Evolutionary conservation across 2,888 invertebrate species (phyloP), one percentile per base, ranked within the genome.

Genomic region (Lagria hirta): DNA sequence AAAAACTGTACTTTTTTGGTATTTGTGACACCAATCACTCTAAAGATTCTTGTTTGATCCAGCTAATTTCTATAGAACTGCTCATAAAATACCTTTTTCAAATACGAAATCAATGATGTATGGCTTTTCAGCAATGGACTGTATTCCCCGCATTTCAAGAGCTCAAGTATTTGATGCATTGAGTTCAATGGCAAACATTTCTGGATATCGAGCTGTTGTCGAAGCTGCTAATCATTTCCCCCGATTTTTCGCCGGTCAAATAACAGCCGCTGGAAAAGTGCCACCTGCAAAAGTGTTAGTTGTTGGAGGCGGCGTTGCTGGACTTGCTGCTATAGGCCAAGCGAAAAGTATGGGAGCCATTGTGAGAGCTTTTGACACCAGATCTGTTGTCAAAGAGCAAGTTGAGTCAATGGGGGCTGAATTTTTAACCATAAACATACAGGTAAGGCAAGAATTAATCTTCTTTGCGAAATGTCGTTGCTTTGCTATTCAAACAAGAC

Each of bases 101-200:
- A n/a, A n/a, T n/a, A n/a, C n/a, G n/a, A n/a, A n/a, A n/a, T n/a
- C n/a, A 8, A 27, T 41, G 15, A 16, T 3, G 21, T 35, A 29
- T 5, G 11, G 21, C 13, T 46, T 67, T 72, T 17, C 60, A 84
- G 85, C 86, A 5, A 92, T 93, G 91, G 93, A 93, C 67, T 88
- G 88, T 66, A 80, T 93, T 54, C 93, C 92, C 0, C 78, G 93
- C 33, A 92, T 93, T 54, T 85, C 86, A 51, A 76, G 92, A 48
- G 93, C 93, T 11, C 92, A 93, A 73, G 89, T 89, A 1, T 93
- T 90, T 70, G 92, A 93, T 69, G 92, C 86, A 0, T 77, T 93
- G 2, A 89, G 88, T 65, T 92, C 92, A 0, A 93, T 93, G 93
- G 90, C 91, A 0, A 93, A 93, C 66, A 86, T 93, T 51, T 80